phyloP scores from a whole-genome alignment of 2,797 vertebrate genomes.

The Sebastes hopkinsi region DNA sequence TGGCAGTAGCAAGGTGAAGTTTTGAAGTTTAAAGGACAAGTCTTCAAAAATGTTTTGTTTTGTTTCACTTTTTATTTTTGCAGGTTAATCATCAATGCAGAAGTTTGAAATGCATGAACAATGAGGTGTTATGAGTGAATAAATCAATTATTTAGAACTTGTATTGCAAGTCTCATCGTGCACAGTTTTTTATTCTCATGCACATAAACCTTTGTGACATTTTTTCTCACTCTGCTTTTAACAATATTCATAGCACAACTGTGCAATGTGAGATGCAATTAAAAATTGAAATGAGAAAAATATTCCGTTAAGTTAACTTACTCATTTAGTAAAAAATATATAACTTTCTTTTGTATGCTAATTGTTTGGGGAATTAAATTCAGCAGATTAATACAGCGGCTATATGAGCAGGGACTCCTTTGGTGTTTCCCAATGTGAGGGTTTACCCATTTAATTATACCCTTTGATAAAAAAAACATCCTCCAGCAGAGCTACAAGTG shows the following conservation, averaged over 20 bases:
- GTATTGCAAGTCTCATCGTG: neutral
- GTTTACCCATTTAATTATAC: slow-evolving; percentile 1
- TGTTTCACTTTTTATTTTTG: neutral
- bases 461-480: neutral
- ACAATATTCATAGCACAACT: neutral
- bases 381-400: neutral
- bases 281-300: neutral
- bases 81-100: neutral
- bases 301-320: neutral
- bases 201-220: neutral
- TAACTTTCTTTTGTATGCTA: neutral
- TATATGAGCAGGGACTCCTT: neutral
- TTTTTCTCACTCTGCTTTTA: neutral
- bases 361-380: neutral
- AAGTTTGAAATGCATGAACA: neutral
- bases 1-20: neutral
- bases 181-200: neutral
- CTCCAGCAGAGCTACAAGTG: neutral
- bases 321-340: neutral
- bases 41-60: neutral
- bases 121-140: neutral
- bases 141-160: neutral
- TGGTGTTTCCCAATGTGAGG: neutral
- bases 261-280: neutral
- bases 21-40: neutral